Evolutionary conservation across 1,140 invertebrate species (phyloP).

Genomic region (Trypoxylus dichotomus): DNA sequence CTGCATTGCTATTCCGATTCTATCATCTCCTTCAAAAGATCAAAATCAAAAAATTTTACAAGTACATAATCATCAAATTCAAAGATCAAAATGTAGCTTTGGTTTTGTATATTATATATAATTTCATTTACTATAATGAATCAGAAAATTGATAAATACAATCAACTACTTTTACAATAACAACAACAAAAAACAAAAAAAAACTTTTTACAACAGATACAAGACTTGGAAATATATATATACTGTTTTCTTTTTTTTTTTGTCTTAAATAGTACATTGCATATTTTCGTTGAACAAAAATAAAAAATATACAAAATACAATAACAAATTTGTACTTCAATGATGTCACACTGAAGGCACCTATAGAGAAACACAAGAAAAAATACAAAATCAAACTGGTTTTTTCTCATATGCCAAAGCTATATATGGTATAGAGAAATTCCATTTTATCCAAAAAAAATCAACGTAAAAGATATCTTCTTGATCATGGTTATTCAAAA

Average conservation of each 20-base stretch:
- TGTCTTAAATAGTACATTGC: constrained; percentile 26
- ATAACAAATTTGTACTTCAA: constrained; percentile 30
- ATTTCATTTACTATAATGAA: background rate
- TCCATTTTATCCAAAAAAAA: background rate
- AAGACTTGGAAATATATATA: constrained; percentile 4
- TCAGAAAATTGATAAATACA: background rate
- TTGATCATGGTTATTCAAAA: background rate
- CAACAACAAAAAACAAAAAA: constrained; percentile 27
- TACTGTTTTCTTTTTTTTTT: constrained; percentile 18
- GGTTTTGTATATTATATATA: constrained; percentile 14
- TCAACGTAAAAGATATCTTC: background rate
- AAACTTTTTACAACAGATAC: constrained; percentile 11
- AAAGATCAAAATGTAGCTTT: constrained; percentile 26
- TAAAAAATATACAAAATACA: constrained; percentile 30
- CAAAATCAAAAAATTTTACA: constrained; percentile 31
- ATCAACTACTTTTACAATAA: constrained; percentile 24
- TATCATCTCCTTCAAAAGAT: background rate
- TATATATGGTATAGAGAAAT: constrained; percentile 26
- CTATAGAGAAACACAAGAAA: constrained; percentile 43
- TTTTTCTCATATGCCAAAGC: constrained; percentile 27
- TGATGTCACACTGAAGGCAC: constrained; percentile 33
- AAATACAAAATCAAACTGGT: constrained; percentile 37
- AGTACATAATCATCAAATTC: constrained; percentile 26
- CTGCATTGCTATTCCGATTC: background rate
- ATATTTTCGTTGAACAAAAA: constrained; percentile 29